Percentiles rank a stretch among this genome's conserved stretches.
These are phyloP conservation scores for Anniella stebbinsi DNA, from an alignment of 2,797 vertebrate genomes.

Conservation along the genomic window DNA sequence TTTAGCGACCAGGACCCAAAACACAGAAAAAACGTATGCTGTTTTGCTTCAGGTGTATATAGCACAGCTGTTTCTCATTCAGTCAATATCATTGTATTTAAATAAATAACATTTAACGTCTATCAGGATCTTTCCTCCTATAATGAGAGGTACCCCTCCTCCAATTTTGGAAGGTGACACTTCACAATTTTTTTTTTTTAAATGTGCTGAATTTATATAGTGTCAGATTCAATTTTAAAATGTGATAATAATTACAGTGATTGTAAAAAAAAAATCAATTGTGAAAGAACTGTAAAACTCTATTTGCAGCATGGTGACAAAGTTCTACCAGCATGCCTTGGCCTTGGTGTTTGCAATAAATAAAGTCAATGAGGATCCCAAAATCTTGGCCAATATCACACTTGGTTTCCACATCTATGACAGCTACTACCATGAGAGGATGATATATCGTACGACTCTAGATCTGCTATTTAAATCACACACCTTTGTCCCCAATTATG, in stretches of 20 bases:
- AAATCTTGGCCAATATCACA: background rate
- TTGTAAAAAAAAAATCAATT: background rate
- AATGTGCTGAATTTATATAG: too few species aligned
- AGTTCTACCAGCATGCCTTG: background rate
- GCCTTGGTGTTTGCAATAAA: background rate
- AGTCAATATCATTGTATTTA: too few species aligned
- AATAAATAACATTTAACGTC: too few species aligned
- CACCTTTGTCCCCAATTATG: background rate
- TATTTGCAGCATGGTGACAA: background rate
- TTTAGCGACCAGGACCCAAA: too few species aligned
- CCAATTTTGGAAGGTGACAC: too few species aligned
- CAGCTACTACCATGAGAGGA: background rate
- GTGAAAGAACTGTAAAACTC: background rate
- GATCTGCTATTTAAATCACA: background rate
- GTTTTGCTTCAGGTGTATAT: too few species aligned
- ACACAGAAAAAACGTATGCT: too few species aligned
- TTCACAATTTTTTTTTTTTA: too few species aligned
- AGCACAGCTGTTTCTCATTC: too few species aligned
- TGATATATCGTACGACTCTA: background rate
- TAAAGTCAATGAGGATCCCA: background rate
- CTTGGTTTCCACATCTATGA: slow-evolving; percentile 12
- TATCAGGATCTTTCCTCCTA: too few species aligned
- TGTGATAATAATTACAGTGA: background rate
- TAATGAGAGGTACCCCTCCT: too few species aligned
- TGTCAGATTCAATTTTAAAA: too few species aligned